Percentiles rank a stretch among this genome's conserved stretches.
Evolutionary conservation across 2,888 invertebrate species (phyloP).

Genomic region (Halictus ligatus): DNA sequence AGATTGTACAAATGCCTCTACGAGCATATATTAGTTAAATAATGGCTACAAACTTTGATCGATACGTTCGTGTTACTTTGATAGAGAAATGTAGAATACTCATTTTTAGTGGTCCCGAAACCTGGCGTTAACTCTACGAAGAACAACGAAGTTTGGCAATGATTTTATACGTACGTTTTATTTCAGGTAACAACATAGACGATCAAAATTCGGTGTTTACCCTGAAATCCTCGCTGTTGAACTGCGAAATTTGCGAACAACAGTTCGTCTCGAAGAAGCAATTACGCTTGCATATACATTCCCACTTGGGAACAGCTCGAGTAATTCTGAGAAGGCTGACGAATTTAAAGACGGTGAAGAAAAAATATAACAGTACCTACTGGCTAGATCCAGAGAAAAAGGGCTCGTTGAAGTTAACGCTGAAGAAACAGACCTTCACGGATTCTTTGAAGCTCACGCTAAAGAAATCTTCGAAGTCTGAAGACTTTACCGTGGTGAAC

Average conservation of each 20-base stretch:
- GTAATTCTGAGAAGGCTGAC: conserved; percentile 79
- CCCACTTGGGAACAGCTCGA: conserved; percentile 79
- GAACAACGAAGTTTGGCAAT: neutral
- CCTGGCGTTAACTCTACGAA: neutral
- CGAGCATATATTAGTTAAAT: no score
- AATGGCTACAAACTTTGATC: no score
- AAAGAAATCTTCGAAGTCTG: conserved; percentile 78
- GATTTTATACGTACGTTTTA: conserved; percentile 32
- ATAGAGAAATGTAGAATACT: no score
- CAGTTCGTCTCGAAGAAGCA: conserved; percentile 78
- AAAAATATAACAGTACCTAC: conserved; percentile 73
- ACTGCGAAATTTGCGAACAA: conserved; percentile 80
- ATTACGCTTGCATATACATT: conserved; percentile 76
- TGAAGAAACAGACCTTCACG: conserved; percentile 77
- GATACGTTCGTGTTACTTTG: no score
- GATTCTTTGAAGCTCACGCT: conserved; percentile 78
- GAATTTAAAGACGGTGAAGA: conserved; percentile 73
- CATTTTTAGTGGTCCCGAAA: no score
- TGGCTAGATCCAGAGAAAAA: conserved; percentile 78
- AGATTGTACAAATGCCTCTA: no score
- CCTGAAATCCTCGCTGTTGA: conserved; percentile 43
- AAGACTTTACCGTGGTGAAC: conserved; percentile 80
- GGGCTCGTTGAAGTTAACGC: conserved; percentile 79
- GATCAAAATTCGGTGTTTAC: conserved; percentile 59
- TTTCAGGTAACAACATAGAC: conserved; percentile 73